Base-by-base conservation (phyloP, 2,113 vertebrate genomes). In the Prionailurus bengalensis region DNA sequence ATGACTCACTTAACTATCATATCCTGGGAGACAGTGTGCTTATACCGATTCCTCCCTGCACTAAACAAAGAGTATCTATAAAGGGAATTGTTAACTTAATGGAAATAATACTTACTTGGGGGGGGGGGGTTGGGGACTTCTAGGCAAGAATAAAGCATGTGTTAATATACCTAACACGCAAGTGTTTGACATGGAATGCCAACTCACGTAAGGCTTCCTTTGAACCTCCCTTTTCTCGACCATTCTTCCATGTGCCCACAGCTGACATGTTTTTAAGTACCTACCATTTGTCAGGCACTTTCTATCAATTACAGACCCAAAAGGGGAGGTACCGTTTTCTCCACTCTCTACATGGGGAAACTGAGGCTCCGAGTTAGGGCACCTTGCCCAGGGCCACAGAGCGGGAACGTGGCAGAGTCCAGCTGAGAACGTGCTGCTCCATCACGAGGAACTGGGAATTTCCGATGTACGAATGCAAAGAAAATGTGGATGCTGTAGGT, bases 201-300 rank as follows among this genome's bases (percentile, higher is more conserved):
- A 23, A 95, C 48, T 53, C 68, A 83, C 8, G 66, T 33, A 88
- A 74, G 33, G 19, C 33, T 93, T 86, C 53, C n/a, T n/a, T 70
- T 82, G 6, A 53, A 85, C 58, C 82, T 87, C 48, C n/a, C 94
- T 70, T 89, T 73, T 85, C 51, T n/a, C 16, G 21, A 78, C 63
- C 71, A 48, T 95, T 81, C 66, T 65, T 92, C 96, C 76, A 93
- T 23, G 71, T 66, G 88, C 13, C n/a, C 31, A 87, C 15, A 86
- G n/a, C 39, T 25, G 48, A 7, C 13, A 51, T 66, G 79, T 79
- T 36, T 61, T 66, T 55, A 7, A 82, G 25, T 53, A 68, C 5
- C 58, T 70, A 73, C 39, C 74, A 68, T 85, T 70, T 78, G 74
- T n/a, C 55, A 25, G 63, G 27, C 1, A 68, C 58, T 92, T 85